Percentiles rank a stretch among this genome's conserved stretches.
These are phyloP conservation scores for Metopolophium dirhodum DNA, from an alignment of 1,140 invertebrate genomes.

Conservation along the genomic window DNA sequence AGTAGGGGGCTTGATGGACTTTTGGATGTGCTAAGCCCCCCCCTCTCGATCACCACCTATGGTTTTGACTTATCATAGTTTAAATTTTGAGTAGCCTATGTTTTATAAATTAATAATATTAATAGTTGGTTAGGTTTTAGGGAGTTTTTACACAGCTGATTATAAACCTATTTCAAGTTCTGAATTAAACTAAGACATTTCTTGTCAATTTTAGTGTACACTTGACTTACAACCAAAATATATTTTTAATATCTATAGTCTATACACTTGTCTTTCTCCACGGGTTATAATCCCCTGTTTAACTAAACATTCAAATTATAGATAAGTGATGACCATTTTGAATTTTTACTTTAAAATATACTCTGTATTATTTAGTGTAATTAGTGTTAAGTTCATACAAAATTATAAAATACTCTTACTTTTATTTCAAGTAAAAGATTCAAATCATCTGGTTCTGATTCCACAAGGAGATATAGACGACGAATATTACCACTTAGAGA, in stretches of 20 bases:
- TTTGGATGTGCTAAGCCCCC: too few species aligned
- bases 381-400: not conserved
- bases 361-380: not conserved
- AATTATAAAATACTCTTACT: not conserved
- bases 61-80: not conserved
- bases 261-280: not conserved
- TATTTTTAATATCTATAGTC: not conserved
- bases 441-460: constrained; percentile 38
- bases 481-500: constrained; percentile 48
- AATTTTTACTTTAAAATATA: not conserved
- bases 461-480: constrained; percentile 23
- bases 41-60: too few species aligned
- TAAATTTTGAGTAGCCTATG: too few species aligned
- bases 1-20: too few species aligned
- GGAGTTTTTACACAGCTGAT: not conserved
- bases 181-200: not conserved
- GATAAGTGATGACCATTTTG: too few species aligned
- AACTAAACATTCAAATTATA: too few species aligned
- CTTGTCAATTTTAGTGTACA: not conserved
- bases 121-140: too few species aligned
- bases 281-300: not conserved
- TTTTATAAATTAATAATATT: too few species aligned
- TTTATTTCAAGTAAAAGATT: constrained; percentile 46
- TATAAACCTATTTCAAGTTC: not conserved
- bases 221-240: not conserved